Base-by-base conservation (phyloP, 2,113 vertebrate species). In the Mesembrinibis cayennensis region DNA sequence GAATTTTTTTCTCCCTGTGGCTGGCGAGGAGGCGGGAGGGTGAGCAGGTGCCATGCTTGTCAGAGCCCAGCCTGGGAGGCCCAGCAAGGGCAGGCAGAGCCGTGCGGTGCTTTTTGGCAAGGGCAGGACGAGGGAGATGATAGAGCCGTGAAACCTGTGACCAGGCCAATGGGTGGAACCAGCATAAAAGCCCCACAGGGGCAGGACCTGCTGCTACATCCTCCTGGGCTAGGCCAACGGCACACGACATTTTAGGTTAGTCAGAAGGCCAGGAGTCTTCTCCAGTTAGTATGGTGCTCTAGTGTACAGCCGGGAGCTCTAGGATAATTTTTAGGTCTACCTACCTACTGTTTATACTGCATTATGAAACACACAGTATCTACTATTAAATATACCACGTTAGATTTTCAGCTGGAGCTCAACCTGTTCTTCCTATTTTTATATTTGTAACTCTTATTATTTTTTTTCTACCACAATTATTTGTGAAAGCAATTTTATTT, bases 401-500 rank as follows among this genome's bases (percentile, higher is more conserved):
- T 13, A 45, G 27, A 45, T 70, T 84, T 91, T 58, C 71, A 77
- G n/a, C 71, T 90, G 66, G 27, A 58, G 42, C 10, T 88, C 50
- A 86, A 65, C 22, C 50, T 83, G 27, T 15, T 86, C n/a, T 85
- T 81, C 53, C 13, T 40, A 8, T n/a, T 73, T 88, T 83, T 22
- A 13, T 44, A 50, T n/a, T 61, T 87, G 18, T 69, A 87, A 87
- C 74, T 80, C 10, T 69, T 36, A 6, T 5, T 62, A 42, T 1
- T 9, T 26, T 49, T 88, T 90, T 84, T 4, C 81, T 36, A 56
- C 44, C 13, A 16, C 17, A 44, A n/a, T 70, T 90, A 23, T 52
- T 89, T 79, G 49, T 84, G 53, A 67, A 87, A 79, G 40, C 27
- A 55, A 16, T 85, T 89, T 82, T 85, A 32, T 82, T 89, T 89